phyloP scores from a whole-genome alignment of 2,113 vertebrate genomes.

The Mus pahari region DNA sequence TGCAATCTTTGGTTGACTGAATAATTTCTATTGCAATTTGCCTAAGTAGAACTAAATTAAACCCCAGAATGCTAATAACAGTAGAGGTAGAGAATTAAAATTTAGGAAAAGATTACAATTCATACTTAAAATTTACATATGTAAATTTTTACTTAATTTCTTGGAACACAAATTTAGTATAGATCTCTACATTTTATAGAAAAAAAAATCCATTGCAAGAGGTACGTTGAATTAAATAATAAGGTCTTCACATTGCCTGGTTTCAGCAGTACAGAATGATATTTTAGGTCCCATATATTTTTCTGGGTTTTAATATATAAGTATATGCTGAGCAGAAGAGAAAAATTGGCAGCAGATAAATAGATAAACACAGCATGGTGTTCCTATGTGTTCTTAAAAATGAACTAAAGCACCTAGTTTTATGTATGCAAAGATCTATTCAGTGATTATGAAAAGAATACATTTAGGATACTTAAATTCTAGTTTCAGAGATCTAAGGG shows the following conservation, averaged over 20 bases:
- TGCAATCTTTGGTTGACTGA: constrained; percentile 31
- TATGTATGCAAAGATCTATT: constrained; percentile 3
- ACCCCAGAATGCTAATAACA: constrained; percentile 29
- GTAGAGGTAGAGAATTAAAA: constrained; percentile 1
- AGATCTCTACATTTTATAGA: background rate
- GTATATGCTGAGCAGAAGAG: constrained; percentile 1
- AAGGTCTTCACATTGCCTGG: background rate
- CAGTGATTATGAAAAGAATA: constrained; percentile 36
- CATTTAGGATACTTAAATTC: background rate
- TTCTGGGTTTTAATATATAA: constrained; percentile 27
- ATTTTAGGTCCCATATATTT: constrained; percentile 11
- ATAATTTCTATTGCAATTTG: constrained; percentile 58
- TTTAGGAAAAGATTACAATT: constrained; percentile 49
- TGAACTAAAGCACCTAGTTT: constrained; percentile 4
- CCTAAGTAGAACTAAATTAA: constrained; percentile 66
- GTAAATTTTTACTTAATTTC: constrained; percentile 43
- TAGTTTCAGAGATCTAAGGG: background rate
- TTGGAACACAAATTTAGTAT: background rate
- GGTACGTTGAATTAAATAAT: constrained; percentile 15
- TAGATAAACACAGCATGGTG: background rate
- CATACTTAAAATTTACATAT: constrained; percentile 5
- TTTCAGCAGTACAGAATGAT: background rate
- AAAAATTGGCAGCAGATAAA: constrained; percentile 42
- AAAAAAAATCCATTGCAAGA: constrained; percentile 35
- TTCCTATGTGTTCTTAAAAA: constrained; percentile 25